phyloP scores from a whole-genome alignment of 2,888 invertebrate genomes.

The Leucophora obtusa region DNA sequence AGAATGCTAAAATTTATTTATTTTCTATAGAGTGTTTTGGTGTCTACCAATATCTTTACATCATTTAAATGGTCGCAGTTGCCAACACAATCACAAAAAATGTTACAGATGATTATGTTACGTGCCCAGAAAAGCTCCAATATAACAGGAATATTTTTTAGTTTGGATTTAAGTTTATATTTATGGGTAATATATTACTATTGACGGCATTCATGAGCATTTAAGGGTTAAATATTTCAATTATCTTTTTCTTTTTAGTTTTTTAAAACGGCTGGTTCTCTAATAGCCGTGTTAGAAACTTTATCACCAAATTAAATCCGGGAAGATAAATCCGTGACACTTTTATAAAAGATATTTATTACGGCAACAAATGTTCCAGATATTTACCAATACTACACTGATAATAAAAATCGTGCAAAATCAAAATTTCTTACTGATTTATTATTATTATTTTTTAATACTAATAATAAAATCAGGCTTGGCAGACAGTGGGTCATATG shows the following conservation, averaged over 20 bases:
- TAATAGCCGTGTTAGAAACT: constrained; percentile 45
- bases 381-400: no score
- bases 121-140: constrained; percentile 35
- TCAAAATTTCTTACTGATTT: no score
- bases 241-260: constrained; percentile 11
- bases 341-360: no score
- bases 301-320: no score
- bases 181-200: constrained; percentile 42
- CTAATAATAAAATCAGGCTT: no score
- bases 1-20: background rate
- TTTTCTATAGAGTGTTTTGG: constrained; percentile 16
- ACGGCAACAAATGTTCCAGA: no score
- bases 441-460: no score
- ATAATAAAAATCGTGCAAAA: no score
- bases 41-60: constrained; percentile 20
- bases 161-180: constrained; percentile 49
- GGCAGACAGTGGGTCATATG: no score
- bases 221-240: background rate
- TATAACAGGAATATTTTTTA: constrained; percentile 48
- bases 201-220: background rate
- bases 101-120: constrained; percentile 48
- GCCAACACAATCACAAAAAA: constrained; percentile 14
- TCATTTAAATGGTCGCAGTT: constrained; percentile 31
- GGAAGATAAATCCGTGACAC: no score
- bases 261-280: constrained; percentile 47